These are phyloP conservation scores for Molorchus minor DNA, from an alignment of 2,888 invertebrate species.

Conservation along the genomic window DNA sequence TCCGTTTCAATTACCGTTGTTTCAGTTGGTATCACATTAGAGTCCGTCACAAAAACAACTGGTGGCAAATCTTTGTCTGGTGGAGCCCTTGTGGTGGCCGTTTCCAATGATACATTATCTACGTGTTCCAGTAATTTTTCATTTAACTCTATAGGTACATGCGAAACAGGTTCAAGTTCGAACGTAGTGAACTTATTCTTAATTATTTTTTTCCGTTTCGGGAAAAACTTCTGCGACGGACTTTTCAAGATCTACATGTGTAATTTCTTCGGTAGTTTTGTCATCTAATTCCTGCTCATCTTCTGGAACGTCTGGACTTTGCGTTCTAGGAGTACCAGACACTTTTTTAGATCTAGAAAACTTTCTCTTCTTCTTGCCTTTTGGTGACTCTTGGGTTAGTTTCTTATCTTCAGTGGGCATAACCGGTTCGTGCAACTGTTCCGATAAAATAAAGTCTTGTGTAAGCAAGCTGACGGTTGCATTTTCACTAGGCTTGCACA, in stretches of 20 bases:
- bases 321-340: conserved; percentile 34
- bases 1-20: no score
- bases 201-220: conserved; percentile 6
- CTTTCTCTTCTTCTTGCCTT: conserved; percentile 44
- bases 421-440: conserved; percentile 33
- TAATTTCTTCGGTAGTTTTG: conserved; percentile 3
- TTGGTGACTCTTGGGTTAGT: conserved; percentile 26
- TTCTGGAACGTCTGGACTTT: conserved; percentile 30
- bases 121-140: neutral
- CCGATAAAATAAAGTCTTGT: conserved; percentile 37
- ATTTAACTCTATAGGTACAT: neutral
- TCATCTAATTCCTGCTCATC: conserved; percentile 22
- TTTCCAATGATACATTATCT: neutral
- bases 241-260: conserved; percentile 17
- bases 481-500: neutral
- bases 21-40: no score
- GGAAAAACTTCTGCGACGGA: neutral
- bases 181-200: conserved; percentile 46
- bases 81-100: neutral
- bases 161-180: conserved; percentile 17
- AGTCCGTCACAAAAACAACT: no score
- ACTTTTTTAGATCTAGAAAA: conserved; percentile 33
- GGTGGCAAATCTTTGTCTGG: no score
- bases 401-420: conserved; percentile 10
- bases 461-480: conserved; percentile 20